A percentile compares a stretch with the other conserved stretches of the same genome.
Conservation (phyloP, 2,888 invertebrate genomes). For the Melinopterus prodromus region DNA sequence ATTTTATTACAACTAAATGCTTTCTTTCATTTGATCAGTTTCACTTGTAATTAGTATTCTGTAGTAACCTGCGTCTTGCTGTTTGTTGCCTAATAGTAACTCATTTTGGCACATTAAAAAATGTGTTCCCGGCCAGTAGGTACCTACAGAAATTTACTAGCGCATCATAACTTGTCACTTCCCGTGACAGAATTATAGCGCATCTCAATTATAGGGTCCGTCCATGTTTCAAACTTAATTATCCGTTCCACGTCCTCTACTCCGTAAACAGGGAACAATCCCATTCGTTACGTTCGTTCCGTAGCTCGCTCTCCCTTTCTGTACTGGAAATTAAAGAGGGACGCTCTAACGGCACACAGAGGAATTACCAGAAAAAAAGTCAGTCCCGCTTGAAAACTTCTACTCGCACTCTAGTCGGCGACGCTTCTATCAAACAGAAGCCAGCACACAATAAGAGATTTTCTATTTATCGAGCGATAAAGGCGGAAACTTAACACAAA, state of each 20-base stretch:
- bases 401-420: neutral
- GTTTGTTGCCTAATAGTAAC: too few relatives aligned
- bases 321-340: neutral
- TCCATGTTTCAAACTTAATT: neutral
- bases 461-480: neutral
- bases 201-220: neutral
- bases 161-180: too few relatives aligned
- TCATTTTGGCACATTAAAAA: too few relatives aligned
- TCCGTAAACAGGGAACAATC: neutral
- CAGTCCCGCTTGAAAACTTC: neutral
- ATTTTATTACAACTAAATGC: too few relatives aligned
- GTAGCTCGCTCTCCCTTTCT: neutral
- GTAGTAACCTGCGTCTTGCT: too few relatives aligned
- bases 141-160: too few relatives aligned
- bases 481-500: slow-evolving; percentile 20
- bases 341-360: neutral
- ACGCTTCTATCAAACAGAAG: neutral
- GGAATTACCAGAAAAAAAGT: neutral
- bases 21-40: too few relatives aligned
- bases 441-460: neutral
- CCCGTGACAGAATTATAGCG: too few relatives aligned
- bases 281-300: neutral
- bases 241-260: neutral
- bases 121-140: too few relatives aligned
- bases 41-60: too few relatives aligned